Evolutionary conservation across 2,888 invertebrate species (phyloP).

Genomic region (Acleris cristana): DNA sequence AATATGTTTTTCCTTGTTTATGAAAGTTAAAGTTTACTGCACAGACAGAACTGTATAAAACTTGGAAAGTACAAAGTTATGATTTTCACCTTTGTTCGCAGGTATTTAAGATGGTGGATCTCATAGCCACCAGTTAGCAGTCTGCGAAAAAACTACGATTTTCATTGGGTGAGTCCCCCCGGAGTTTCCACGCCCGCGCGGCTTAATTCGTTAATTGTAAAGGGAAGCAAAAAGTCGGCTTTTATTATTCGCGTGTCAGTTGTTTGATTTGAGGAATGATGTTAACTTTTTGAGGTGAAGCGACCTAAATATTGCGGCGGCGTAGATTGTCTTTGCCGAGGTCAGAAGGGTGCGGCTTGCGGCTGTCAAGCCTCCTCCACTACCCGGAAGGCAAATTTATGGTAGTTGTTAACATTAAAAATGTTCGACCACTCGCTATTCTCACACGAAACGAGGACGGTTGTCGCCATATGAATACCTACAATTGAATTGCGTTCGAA

Average conservation of each 20-base stretch:
- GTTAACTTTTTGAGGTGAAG: slow-evolving; percentile 55
- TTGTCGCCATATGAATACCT: neutral
- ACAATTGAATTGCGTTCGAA: slow-evolving; percentile 25
- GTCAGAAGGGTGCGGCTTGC: slow-evolving; percentile 37
- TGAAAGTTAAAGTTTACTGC: neutral
- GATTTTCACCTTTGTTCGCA: slow-evolving; percentile 49
- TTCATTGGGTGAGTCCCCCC: slow-evolving; percentile 57
- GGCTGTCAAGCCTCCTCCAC: slow-evolving; percentile 29
- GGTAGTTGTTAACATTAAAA: slow-evolving; percentile 3
- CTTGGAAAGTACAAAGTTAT: neutral
- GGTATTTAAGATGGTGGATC: slow-evolving; percentile 56
- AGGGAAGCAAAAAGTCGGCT: slow-evolving; percentile 48
- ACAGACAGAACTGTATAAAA: neutral
- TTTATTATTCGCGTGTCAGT: slow-evolving; percentile 61
- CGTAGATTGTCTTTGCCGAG: slow-evolving; percentile 38
- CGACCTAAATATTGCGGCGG: slow-evolving; percentile 54
- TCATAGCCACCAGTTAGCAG: slow-evolving; percentile 48
- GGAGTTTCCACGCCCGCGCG: slow-evolving; percentile 6
- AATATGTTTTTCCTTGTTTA: neutral
- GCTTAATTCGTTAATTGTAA: slow-evolving; percentile 36
- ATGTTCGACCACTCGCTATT: neutral
- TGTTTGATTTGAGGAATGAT: slow-evolving; percentile 65
- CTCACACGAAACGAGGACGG: slow-evolving; percentile 1
- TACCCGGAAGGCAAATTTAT: slow-evolving; percentile 8
- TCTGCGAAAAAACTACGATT: slow-evolving; percentile 43